Percentiles rank a stretch among this genome's conserved stretches.
Evolutionary conservation across 2,113 vertebrate species (phyloP).

Genomic region (Riparia riparia): DNA sequence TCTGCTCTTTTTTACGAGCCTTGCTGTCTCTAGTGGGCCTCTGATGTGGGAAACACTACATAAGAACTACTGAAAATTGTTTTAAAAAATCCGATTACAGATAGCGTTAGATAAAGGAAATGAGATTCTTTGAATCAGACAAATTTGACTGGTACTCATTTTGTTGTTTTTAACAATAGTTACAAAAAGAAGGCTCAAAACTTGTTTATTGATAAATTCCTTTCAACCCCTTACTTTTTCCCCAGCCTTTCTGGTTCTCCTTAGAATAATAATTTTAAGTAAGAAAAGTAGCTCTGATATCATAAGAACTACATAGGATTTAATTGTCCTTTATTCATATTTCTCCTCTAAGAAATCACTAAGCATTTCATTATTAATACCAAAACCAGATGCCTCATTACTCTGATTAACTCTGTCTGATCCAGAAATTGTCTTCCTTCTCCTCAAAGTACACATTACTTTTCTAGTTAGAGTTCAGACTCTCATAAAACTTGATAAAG

Average conservation of each 20-base stretch:
- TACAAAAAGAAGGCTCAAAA: background rate
- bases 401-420: background rate
- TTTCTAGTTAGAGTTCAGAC: constrained; percentile 24
- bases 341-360: constrained; percentile 3
- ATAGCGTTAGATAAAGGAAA: background rate
- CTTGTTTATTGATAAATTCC: background rate
- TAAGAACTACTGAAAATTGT: background rate
- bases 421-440: background rate
- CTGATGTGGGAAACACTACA: background rate
- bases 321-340: background rate
- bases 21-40: background rate
- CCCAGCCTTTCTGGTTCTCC: background rate
- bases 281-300: background rate
- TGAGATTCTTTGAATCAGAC: background rate
- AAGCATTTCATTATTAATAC: background rate
- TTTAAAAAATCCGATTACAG: background rate
- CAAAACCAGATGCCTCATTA: background rate
- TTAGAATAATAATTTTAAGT: background rate
- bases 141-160: background rate
- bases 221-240: background rate
- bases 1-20: background rate
- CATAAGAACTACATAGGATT: background rate
- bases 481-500: background rate
- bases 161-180: background rate
- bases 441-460: background rate